Base-by-base conservation (phyloP, 2,888 invertebrate species). In the Glyphotaelius pellucidus region DNA sequence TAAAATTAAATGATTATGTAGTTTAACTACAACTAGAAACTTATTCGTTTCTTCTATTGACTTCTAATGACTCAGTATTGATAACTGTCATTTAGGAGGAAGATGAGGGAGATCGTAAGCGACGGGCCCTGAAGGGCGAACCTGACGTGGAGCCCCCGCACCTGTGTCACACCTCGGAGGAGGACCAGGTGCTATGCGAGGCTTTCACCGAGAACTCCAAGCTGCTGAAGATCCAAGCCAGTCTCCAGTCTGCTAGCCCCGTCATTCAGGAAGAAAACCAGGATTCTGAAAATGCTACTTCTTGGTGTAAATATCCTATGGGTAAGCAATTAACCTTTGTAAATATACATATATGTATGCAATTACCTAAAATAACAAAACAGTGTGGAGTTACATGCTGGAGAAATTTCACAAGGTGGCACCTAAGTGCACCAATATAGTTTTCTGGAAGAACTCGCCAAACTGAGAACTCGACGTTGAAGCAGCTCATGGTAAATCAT, bases 301-400 rank as follows among this genome's bases (percentile, higher is more conserved):
- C 96, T 92, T 97, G 97, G 96, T 98, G 98, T 95, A 97, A 96
- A 92, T 98, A 98, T 95, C 96, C 97, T 5, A 94, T 97, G 93
- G 95, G 96, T 95, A 95, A 95, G 94, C 95, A 94, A n/a, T 31
- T 15, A 52, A 52, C 15, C 2, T 38, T 86, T 47, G 47, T 1
- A 86, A 42, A 86, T n/a, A 31, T 31, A 30, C 0, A 81, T 12
- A 9, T 81, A 81, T 1, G 81, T 81, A 31, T 31, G 14, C 14
- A 47, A 14, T 47, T 47, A 47, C 38, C 38, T 38, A 38, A 38
- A 38, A 38, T 4, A 3, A 3, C 35, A 3, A 35, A 35, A 35
- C 35, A 7, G 38, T 38, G 7, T 4, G 30, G 30, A 81, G 31
- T 30, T 81, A 30, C 14, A 80, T 80, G 80, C n/a, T 19, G 81